A percentile compares a stretch with the other conserved stretches of the same genome.
Evolutionary conservation across 1,140 invertebrate genomes (phyloP).

Genomic region (Pogonus chalceus): DNA sequence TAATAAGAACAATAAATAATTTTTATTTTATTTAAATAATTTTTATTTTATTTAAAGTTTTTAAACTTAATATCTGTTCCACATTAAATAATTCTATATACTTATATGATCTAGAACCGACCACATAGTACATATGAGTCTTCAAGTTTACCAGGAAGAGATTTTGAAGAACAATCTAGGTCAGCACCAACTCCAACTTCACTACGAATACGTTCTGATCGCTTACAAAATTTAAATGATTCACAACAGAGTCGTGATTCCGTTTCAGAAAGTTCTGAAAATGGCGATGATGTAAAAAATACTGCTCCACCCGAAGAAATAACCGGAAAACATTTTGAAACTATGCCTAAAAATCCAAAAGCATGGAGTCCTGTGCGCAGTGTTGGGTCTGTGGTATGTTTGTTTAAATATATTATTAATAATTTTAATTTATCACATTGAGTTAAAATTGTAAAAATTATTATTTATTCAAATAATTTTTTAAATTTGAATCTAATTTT

Average conservation of each 20-base stretch:
- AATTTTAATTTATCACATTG: background rate
- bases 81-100: background rate
- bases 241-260: conserved; percentile 30
- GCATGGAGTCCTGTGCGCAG: conserved; percentile 75
- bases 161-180: conserved; percentile 50
- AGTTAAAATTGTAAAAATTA: background rate
- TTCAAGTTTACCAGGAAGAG: conserved; percentile 29
- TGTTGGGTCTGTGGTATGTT: conserved; percentile 58
- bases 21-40: too few relatives aligned
- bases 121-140: conserved; percentile 41
- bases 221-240: conserved; percentile 8
- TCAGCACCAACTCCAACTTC: conserved; percentile 42
- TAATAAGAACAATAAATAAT: too few relatives aligned
- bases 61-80: conserved; percentile 9
- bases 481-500: background rate
- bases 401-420: background rate
- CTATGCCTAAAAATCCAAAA: conserved; percentile 52
- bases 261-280: conserved; percentile 30
- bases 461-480: too few relatives aligned
- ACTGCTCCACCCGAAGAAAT: conserved; percentile 24
- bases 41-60: too few relatives aligned
- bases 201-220: conserved; percentile 26
- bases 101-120: conserved; percentile 34
- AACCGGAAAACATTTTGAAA: conserved; percentile 37
- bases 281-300: conserved; percentile 24